Base-by-base conservation (phyloP, 2,888 invertebrate genomes). In the Resseliella maxima region DNA sequence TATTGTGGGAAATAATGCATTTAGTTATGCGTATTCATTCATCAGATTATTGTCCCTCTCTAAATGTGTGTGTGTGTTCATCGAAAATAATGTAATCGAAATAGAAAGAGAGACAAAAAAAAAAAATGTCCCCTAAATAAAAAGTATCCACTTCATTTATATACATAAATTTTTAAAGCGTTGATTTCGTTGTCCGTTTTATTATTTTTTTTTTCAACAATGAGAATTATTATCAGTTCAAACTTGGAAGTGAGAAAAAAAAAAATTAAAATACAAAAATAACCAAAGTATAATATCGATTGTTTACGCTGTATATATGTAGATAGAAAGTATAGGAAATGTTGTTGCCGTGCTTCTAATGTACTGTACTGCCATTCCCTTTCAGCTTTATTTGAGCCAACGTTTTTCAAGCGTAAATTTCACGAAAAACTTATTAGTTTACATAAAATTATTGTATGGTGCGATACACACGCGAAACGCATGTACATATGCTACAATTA, bases 401-500 rank as follows among this genome's bases (percentile, higher is more conserved):
- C 72, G 31, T 27, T 27, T 72, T 72, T 31, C 72, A 72, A 72
- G 31, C 72, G 31, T 72, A 10, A 31, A 72, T 72, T 72, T 72
- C 72, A 72, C 18, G 72, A n/a, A 72, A 72, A 27, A 31, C 27
- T 31, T 27, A 31, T 31, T 27, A 35, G 35, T 31, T 27, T 72
- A 31, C 31, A 72, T 31, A 15, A 72, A 72, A 72, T 8, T 21
- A 50, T 59, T 15, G n/a, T n/a, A 24, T 72, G 31, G 31, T 72
- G 72, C 72, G 31, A 72, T 72, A 72, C 72, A 72, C 31, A 31
- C 31, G 31, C 31, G 31, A 3, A 72, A 72, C 12, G 35, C 31
- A 59, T 24, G n/a, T 72, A 8, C 31, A 72, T 72, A 31, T 72
- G 72, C 31, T 31, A 72, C 72, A 72, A 72, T 72, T 72, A 72